Percentiles rank a stretch among this genome's conserved stretches.
phyloP scores from a whole-genome alignment of 23 tunicate genomes.

The Botrylloides violaceus region DNA sequence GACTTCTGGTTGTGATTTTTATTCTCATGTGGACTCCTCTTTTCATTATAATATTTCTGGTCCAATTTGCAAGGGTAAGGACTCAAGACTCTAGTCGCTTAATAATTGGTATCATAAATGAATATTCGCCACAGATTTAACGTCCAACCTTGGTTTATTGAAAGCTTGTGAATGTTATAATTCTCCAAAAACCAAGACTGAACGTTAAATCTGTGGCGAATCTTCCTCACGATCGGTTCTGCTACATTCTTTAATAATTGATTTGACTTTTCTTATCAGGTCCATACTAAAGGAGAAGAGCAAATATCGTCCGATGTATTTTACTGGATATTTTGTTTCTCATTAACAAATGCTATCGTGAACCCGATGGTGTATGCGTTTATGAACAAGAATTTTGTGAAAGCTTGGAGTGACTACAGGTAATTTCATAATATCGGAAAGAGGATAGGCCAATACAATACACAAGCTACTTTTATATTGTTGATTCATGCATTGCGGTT shows the following conservation, averaged over 20 bases:
- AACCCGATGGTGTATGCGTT: constrained; percentile 26
- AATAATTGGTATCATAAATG: too few relatives aligned
- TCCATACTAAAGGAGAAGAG: neutral
- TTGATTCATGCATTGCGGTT: too few relatives aligned
- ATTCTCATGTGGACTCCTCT: constrained; percentile 43
- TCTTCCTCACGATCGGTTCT: too few relatives aligned
- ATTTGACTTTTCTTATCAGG: neutral
- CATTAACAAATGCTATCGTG: constrained; percentile 27
- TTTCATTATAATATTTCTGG: constrained; percentile 13
- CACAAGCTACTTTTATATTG: too few relatives aligned
- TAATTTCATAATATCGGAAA: neutral
- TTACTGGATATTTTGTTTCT: constrained; percentile 32
- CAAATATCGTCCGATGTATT: constrained; percentile 13
- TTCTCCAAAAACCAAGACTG: too few relatives aligned
- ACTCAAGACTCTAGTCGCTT: too few relatives aligned
- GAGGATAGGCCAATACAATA: neutral
- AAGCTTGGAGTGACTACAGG: constrained; percentile 24
- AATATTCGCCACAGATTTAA: too few relatives aligned
- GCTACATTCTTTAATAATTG: too few relatives aligned
- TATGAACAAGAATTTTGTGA: constrained; percentile 26
- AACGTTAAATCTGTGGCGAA: too few relatives aligned
- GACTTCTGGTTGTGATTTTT: constrained; percentile 16
- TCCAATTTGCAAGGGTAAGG: constrained; percentile 30
- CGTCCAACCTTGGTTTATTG: too few relatives aligned
- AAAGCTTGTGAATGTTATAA: too few relatives aligned